Conservation (phyloP, 2,113 vertebrate species). For the Cricetomys ansorgei region DNA sequence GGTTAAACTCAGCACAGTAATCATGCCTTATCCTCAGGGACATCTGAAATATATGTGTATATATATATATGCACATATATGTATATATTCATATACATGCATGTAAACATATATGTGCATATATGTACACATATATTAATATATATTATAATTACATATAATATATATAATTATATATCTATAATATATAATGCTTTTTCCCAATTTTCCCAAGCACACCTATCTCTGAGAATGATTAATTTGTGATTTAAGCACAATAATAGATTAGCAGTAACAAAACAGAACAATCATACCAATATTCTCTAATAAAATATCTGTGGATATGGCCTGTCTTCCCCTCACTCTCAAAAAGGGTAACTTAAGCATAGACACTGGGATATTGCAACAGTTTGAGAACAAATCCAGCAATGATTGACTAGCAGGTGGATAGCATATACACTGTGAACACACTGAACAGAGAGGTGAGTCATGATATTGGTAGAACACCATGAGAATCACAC, state of each 20-base stretch:
- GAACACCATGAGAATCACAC: not conserved
- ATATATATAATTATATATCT: not conserved
- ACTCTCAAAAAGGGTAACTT: not conserved
- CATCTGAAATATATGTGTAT: not conserved
- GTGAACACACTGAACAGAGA: not conserved
- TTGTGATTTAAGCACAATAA: not conserved
- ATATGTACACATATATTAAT: too few species aligned
- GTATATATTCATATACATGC: too few species aligned
- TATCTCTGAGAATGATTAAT: not conserved
- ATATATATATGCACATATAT: not conserved
- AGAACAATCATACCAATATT: not conserved
- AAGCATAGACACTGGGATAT: not conserved
- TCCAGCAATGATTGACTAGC: not conserved
- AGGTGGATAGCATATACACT: not conserved
- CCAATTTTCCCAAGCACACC: not conserved
- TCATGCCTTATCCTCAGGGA: not conserved
- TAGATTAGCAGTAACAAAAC: not conserved
- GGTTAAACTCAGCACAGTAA: not conserved
- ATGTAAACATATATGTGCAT: too few species aligned
- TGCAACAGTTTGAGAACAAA: not conserved
- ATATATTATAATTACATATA: too few species aligned
- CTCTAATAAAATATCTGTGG: not conserved
- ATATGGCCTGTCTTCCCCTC: not conserved
- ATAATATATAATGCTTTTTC: not conserved
- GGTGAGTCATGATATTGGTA: too few species aligned